A percentile compares a stretch with the other conserved stretches of the same genome.
Evolutionary conservation across 2,797 vertebrate genomes (phyloP).

Genomic region (Cryptoprocta ferox): DNA sequence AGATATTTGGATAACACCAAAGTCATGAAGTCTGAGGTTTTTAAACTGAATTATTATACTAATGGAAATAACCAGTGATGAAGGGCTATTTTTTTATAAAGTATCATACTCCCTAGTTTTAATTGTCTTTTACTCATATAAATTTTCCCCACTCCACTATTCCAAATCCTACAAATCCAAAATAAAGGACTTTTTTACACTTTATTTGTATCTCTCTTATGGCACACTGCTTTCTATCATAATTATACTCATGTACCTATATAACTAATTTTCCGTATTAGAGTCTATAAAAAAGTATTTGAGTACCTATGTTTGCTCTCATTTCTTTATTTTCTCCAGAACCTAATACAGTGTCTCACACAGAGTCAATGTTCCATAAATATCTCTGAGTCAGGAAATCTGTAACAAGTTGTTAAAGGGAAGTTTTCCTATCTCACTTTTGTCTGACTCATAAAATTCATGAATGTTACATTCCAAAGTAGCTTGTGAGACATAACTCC

Average conservation of each 20-base stretch:
- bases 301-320: neutral
- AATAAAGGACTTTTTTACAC: neutral
- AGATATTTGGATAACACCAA: slow-evolving; percentile 32
- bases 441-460: neutral
- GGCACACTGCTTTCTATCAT: neutral
- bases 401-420: neutral
- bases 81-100: neutral
- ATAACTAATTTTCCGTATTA: neutral
- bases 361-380: neutral
- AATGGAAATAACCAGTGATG: neutral
- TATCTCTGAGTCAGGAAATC: neutral
- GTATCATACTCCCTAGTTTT: neutral
- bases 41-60: slow-evolving; percentile 16
- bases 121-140: neutral
- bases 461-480: neutral
- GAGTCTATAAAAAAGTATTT: neutral
- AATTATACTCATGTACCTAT: neutral
- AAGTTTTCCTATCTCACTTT: slow-evolving; percentile 29
- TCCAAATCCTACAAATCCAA: neutral
- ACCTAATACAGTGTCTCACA: neutral
- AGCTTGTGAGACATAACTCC: neutral
- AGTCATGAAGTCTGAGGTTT: neutral
- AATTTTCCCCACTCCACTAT: neutral
- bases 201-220: neutral
- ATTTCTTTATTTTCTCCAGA: neutral